These are phyloP conservation scores for Kryptopterus vitreolus DNA, from an alignment of 2,797 vertebrate species.

Conservation along the genomic window DNA sequence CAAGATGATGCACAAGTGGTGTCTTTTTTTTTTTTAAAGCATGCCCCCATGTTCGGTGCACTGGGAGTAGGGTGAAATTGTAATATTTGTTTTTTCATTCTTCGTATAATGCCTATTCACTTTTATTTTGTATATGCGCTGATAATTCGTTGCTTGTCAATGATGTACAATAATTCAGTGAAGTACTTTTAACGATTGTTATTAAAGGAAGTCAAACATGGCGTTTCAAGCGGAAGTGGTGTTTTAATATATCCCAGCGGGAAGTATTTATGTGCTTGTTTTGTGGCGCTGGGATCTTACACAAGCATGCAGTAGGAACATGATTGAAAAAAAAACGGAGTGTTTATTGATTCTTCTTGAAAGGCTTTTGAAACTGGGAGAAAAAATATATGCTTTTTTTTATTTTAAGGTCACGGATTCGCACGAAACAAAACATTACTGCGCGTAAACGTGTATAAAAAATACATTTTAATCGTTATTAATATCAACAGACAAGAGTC, in stretches of 20 bases:
- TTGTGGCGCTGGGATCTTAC: background rate
- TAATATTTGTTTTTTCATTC: background rate
- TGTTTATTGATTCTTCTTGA: background rate
- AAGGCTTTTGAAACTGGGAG: background rate
- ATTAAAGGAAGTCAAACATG: background rate
- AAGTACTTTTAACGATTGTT: background rate
- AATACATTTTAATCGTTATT: background rate
- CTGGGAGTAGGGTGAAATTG: background rate
- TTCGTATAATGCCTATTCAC: background rate
- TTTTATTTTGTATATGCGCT: background rate
- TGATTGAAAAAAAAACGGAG: background rate
- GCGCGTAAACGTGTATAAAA: background rate
- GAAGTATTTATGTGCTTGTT: background rate
- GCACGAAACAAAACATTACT: background rate
- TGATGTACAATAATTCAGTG: background rate
- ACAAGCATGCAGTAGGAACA: background rate
- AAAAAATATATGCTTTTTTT: background rate
- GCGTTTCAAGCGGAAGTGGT: background rate
- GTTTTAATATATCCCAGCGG: background rate
- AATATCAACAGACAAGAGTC: background rate
- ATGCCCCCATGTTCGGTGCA: background rate
- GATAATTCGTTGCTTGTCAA: background rate
- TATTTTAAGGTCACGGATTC: background rate
- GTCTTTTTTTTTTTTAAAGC: background rate
- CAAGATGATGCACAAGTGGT: background rate